These are phyloP conservation scores for Drosophila cardini DNA, from an alignment of 1,140 invertebrate species.

Conservation along the genomic window DNA sequence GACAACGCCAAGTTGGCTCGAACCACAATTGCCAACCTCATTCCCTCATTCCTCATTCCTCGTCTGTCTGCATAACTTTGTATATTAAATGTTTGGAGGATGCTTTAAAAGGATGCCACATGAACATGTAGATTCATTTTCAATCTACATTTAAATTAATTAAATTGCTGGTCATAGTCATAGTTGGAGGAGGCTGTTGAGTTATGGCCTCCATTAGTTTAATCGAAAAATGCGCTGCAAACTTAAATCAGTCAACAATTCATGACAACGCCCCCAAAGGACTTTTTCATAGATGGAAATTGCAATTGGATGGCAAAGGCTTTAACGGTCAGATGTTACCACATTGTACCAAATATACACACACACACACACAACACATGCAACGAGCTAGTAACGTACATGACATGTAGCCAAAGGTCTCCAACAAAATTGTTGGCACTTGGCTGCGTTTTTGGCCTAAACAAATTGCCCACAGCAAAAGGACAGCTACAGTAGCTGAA, in stretches of 20 bases:
- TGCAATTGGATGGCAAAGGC: slow-evolving; percentile 28
- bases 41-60: slow-evolving; percentile 6
- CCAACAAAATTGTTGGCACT: slow-evolving; percentile 62
- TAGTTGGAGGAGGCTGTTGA: slow-evolving; percentile 30
- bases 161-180: slow-evolving; percentile 45
- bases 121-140: background rate
- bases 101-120: slow-evolving; percentile 21
- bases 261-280: slow-evolving; percentile 17
- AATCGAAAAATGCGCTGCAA: slow-evolving; percentile 56
- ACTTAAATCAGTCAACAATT: slow-evolving; percentile 37
- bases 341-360: background rate
- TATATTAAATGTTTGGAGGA: slow-evolving; percentile 4
- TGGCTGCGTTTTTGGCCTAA: slow-evolving; percentile 48
- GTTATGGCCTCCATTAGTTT: slow-evolving; percentile 72
- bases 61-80: slow-evolving; percentile 33
- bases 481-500: slow-evolving; percentile 12
- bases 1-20: slow-evolving; percentile 35
- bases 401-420: slow-evolving; percentile 26
- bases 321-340: background rate
- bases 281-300: slow-evolving; percentile 53
- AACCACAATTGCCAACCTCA: background rate
- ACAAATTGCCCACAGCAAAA: slow-evolving; percentile 54
- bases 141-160: slow-evolving; percentile 60
- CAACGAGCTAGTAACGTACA: slow-evolving; percentile 31
- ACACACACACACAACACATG: background rate